Conservation (phyloP, 2,797 vertebrate species). For the Garrulus glandarius region DNA sequence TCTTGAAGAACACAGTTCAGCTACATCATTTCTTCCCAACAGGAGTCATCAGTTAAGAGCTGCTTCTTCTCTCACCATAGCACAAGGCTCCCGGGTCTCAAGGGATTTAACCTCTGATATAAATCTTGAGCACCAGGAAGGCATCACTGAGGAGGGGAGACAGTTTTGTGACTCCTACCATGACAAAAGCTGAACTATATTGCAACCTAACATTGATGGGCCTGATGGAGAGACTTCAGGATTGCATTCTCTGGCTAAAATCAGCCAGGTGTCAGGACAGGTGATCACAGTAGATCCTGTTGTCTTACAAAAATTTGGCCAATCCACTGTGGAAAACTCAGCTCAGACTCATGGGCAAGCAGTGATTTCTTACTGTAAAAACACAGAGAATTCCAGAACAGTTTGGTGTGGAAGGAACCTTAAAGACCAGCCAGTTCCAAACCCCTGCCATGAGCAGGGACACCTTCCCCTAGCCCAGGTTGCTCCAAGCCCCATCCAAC, state of each 20-base stretch:
- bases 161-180: neutral
- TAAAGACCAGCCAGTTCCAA: accelerated
- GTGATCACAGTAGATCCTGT: neutral
- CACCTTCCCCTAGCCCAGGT: accelerated
- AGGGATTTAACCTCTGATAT: neutral
- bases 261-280: neutral
- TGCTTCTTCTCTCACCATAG: neutral
- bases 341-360: neutral
- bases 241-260: neutral
- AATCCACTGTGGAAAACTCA: neutral
- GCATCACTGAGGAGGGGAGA: neutral
- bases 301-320: neutral
- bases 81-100: neutral
- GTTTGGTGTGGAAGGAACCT: neutral
- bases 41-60: neutral
- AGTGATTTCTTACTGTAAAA: neutral
- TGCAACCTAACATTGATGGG: neutral
- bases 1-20: neutral
- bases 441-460: neutral
- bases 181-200: neutral
- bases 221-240: neutral
- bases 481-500: accelerated
- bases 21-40: neutral
- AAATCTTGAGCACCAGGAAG: neutral
- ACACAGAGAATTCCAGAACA: neutral